Evolutionary conservation across 2,888 invertebrate genomes (phyloP), one percentile per base, ranked within the genome.

Genomic region (Erannis defoliaria): DNA sequence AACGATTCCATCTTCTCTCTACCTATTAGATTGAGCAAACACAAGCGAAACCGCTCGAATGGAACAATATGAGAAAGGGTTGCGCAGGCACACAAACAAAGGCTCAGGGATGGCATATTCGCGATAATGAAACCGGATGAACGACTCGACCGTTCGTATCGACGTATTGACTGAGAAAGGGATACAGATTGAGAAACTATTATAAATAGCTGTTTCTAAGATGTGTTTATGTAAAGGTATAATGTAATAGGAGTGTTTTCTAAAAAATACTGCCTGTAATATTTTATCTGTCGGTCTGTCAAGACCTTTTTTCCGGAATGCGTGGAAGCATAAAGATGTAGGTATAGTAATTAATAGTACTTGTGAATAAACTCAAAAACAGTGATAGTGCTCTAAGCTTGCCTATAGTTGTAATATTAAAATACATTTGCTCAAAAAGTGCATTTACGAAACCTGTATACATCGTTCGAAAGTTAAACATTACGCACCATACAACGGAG

Each of bases 31-130:
- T 57, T 87, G 87, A 84, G 84, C 90, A 91, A 91, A 91, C 89
- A 89, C 77, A 84, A 59, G 63, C 77, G 81, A 79, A 83, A 80
- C 85, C 89, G 85, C 85, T 88, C 89, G 80, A 72, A 76, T 77
- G 85, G 83, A 89, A 92, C 89, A 89, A 90, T 90, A 89, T 85
- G 86, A 85, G 88, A 82, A 88, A 85, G 88, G 88, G 88, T 85
- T 85, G 81, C 81, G 77, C 75, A 73, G 64, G 74, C 69, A 77
- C 78, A 77, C 84, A 85, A 85, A 90, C 89, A 89, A 89, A 85
- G 81, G 84, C 81, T 57, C 51, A 68, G 70, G 70, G 70, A 62
- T 68, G 65, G 49, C 51, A 50, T 48, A 42, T 46, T 38, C 66
- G 66, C 42, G 64, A 66, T 60, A 55, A 61, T 59, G 45, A 56